Percentiles rank a stretch among this genome's conserved stretches.
phyloP scores from a whole-genome alignment of 2,113 vertebrate genomes.

The Microcebus ravelobensis region DNA sequence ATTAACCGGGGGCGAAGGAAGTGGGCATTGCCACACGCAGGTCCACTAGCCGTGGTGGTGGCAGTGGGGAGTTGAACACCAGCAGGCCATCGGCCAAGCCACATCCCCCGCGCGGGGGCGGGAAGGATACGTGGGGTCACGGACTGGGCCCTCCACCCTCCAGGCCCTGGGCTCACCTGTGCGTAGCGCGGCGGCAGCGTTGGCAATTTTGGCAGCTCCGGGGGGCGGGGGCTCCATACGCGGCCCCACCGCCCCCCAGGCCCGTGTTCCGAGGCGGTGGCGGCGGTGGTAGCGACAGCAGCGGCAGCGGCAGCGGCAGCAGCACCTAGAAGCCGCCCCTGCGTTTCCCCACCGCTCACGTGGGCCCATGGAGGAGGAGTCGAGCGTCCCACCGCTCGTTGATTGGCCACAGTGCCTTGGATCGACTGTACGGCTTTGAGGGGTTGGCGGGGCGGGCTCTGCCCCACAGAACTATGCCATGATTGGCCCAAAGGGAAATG shows the following conservation, averaged over 20 bases:
- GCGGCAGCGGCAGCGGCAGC: neutral
- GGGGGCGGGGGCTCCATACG: slow-evolving; percentile 82
- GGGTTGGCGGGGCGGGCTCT: neutral
- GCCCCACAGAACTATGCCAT: neutral
- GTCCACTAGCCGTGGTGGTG: neutral
- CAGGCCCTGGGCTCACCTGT: slow-evolving; percentile 76
- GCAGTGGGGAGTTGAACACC: slow-evolving; percentile 38
- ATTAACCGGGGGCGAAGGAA: slow-evolving; percentile 45
- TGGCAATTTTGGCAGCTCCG: slow-evolving; percentile 65
- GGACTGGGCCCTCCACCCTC: slow-evolving; percentile 10
- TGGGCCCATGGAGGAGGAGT: slow-evolving; percentile 48
- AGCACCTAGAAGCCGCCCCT: slow-evolving; percentile 74
- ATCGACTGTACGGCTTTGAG: neutral
- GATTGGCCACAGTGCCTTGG: slow-evolving; percentile 39
- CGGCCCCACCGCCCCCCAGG: slow-evolving; percentile 77
- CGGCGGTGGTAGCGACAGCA: neutral
- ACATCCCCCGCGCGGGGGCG: slow-evolving; percentile 64
- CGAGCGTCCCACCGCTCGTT: neutral
- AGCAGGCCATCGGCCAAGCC: slow-evolving; percentile 50
- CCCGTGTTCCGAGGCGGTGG: slow-evolving; percentile 54
- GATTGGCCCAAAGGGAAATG: slow-evolving; percentile 47
- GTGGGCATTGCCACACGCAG: neutral
- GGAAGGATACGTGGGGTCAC: slow-evolving; percentile 73
- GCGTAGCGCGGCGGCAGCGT: slow-evolving; percentile 33
- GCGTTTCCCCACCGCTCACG: slow-evolving; percentile 72